Evolutionary conservation across 2,797 vertebrate genomes (phyloP), one percentile per base, ranked within the genome.

Genomic region (Sebastes steindachneri): DNA sequence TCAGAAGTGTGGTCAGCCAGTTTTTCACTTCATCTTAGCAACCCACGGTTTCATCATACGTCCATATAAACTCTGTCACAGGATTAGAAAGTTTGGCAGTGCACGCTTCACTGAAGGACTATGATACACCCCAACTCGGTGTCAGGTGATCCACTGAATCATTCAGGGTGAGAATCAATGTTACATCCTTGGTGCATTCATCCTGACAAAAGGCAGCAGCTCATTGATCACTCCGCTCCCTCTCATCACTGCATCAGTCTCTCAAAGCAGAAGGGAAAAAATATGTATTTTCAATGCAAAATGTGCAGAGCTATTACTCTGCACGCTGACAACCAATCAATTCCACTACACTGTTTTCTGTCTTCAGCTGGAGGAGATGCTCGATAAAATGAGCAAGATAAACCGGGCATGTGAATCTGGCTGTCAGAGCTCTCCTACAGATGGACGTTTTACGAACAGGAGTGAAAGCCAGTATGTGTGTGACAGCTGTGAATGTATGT

Each of bases 321-420:
- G 45, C 85, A 88, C 66, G 82, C 82, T 89, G 93, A 93, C 93
- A 92, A 86, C 83, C 88, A 92, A 92, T 94, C 93, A 92, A 93
- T 94, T 90, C 68, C 77, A 79, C 85, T 54, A 83, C 82, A 85
- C 77, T 83, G 88, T 88, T 88, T 90, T 91, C 91, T 89, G 84
- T 89, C 81, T 86, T 83, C 79, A 69, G 83, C 70, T 77, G 80
- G 79, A 89, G 68, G 71, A 86, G 84, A 78, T 73, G 83, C 80
- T 92, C 77, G 41, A 93, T 91, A 86, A 89, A 88, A 84, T 77
- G 85, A 90, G 70, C 59, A 60, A 86, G 85, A 89, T 81, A 89
- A 92, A 90, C 82, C 75, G 5, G 75, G 76, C 79, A 57, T 87
- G 79, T 75, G 85, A 77, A 90, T 78, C 79, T 73, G 73, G 72